Evolutionary conservation across 2,888 invertebrate genomes (phyloP), one percentile per base, ranked within the genome.

Genomic region (Standfussiana lucernea): DNA sequence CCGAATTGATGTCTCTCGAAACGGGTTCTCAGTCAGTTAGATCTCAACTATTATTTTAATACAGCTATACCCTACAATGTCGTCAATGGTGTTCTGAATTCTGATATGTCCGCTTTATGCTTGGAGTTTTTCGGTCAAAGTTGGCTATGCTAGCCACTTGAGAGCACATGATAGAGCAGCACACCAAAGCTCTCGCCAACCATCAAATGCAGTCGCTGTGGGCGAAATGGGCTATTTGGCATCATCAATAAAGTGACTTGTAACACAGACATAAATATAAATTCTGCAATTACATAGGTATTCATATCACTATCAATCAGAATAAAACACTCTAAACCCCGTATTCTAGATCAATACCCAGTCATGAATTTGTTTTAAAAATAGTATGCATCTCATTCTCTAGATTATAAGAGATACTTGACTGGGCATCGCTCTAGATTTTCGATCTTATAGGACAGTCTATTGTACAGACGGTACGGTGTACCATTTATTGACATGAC

Each of bases 331-430:
- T 68, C 15, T 24, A n/a, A 47, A 32, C 11, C 11, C 13, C 40
- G 18, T 32, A 59, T 59, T 70, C 32, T 69, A 42, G 80, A 45
- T 53, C 21, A 28, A 50, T 80, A 24, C 10, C 4, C 45, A 37
- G 61, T 62, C 77, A 80, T 50, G 72, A 40, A 79, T 59, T n/a
- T 28, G 28, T 71, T 80, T 62, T 71, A 42, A 80, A 77, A 77
- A 80, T 77, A 62, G 72, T 42, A 32, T 35, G 24, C 15, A 40
- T 32, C 5, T 59, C n/a, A 45, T 37, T n/a, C 11, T 76, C 1
- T 61, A 65, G 35, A 47, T 61, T 37, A 11, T 15, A 28, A 15
- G 35, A 53, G 35, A 72, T 72, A 53, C 13, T 73, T 47, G 62
- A 56, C 53, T 72, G 37, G 53, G 15, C 37, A n/a, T 72, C 15